These are phyloP conservation scores for Atractosteus spatula DNA, from an alignment of 2,113 vertebrate genomes.

Conservation along the genomic window DNA sequence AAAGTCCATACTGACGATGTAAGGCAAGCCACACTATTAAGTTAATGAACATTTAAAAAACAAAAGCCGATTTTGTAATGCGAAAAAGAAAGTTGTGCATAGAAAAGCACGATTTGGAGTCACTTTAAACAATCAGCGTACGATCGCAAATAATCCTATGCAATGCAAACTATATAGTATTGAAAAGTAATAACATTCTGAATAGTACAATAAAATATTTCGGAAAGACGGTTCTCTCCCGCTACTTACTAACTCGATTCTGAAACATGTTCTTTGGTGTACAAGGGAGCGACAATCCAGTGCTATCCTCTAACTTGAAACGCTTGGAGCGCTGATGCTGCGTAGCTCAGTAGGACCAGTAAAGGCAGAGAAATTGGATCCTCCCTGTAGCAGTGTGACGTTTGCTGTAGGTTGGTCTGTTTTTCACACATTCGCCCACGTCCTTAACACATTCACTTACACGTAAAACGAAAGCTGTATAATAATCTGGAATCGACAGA, in stretches of 20 bases:
- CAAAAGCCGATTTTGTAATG: not conserved
- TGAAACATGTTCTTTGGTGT: slow-evolving; percentile 6
- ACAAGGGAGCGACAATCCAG: not conserved
- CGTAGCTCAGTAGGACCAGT: slow-evolving; percentile 21
- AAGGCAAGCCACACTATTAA: slow-evolving; percentile 45
- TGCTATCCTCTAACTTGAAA: slow-evolving; percentile 1
- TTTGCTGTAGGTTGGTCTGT: slow-evolving; percentile 46
- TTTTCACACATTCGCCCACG: slow-evolving; percentile 51
- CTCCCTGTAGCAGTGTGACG: slow-evolving; percentile 48
- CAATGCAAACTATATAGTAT: not conserved
- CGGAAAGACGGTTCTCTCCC: not conserved
- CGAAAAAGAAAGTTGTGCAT: slow-evolving; percentile 2
- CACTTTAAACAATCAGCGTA: not conserved
- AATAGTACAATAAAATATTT: not conserved
- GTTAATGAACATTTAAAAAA: slow-evolving; percentile 32
- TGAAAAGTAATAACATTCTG: not conserved
- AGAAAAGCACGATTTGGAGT: not conserved
- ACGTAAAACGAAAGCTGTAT: not conserved
- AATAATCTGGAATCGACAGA: not conserved
- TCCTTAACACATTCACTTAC: slow-evolving; percentile 32
- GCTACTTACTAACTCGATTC: slow-evolving; percentile 5
- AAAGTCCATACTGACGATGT: slow-evolving; percentile 70
- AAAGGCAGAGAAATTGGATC: slow-evolving; percentile 23
- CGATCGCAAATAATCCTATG: not conserved
- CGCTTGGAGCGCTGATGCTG: slow-evolving; percentile 18